A percentile compares a stretch with the other conserved stretches of the same genome.
phyloP scores from a whole-genome alignment of 2,113 vertebrate species.

The Mobula hypostoma region DNA sequence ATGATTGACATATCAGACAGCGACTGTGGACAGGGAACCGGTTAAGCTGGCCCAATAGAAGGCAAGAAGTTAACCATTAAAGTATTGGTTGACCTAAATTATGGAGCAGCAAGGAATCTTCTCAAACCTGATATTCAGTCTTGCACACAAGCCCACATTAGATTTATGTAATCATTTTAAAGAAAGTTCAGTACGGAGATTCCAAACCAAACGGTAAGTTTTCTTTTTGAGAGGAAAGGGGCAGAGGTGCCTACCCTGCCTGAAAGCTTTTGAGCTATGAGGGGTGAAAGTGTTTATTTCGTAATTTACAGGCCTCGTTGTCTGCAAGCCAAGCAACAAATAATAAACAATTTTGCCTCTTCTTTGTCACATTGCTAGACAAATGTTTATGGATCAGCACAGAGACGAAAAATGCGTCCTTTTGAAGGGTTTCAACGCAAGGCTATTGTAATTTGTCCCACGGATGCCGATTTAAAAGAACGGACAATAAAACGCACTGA shows the following conservation, averaged over 20 bases:
- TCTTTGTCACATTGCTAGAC: slow-evolving; percentile 78
- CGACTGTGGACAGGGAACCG: too few species aligned
- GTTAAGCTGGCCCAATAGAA: too few species aligned
- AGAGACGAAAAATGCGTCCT: slow-evolving; percentile 95
- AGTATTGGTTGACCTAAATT: neutral
- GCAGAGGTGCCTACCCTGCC: neutral
- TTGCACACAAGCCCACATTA: neutral
- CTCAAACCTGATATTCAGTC: neutral
- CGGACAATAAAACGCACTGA: slow-evolving; percentile 87
- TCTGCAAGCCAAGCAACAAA: slow-evolving; percentile 53
- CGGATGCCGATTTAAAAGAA: slow-evolving; percentile 86
- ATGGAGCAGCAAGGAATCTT: neutral
- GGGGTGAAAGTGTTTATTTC: slow-evolving; percentile 56
- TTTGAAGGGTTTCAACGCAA: slow-evolving; percentile 96
- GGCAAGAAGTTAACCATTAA: neutral
- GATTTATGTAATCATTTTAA: neutral
- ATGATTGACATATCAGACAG: too few species aligned
- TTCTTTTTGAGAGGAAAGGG: neutral
- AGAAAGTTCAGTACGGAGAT: neutral
- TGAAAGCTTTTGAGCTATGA: neutral
- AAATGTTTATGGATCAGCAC: slow-evolving; percentile 94
- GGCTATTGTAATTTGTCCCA: slow-evolving; percentile 92
- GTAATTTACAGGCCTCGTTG: slow-evolving; percentile 57
- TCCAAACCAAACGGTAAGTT: neutral
- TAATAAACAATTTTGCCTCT: slow-evolving; percentile 69